Conservation (phyloP, 2,888 invertebrate species). For the Zonitis immaculata region DNA sequence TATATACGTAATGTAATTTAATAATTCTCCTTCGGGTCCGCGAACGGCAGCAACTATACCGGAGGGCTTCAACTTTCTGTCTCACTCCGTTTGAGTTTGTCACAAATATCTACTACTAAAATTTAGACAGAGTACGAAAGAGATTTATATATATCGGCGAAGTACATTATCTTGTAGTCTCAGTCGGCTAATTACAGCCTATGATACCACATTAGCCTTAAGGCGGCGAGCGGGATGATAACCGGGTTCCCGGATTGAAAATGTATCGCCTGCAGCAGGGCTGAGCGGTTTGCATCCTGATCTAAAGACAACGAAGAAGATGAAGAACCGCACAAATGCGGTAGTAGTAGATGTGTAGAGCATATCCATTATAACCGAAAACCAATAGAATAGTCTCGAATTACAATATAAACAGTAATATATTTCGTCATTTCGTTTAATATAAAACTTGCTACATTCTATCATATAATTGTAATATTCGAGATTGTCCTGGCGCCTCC, state of each 20-base stretch:
- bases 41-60: constrained; percentile 27
- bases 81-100: constrained; percentile 26
- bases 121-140: constrained; percentile 43
- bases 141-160: constrained; percentile 53
- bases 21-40: constrained; percentile 42
- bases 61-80: constrained; percentile 30
- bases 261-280: constrained; percentile 45
- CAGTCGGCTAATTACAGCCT: constrained; percentile 54
- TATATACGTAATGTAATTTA: constrained; percentile 38
- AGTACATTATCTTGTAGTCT: constrained; percentile 56
- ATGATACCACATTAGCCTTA: constrained; percentile 54
- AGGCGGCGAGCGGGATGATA: constrained; percentile 45
- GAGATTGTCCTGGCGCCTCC: too few species aligned
- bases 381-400: too few species aligned
- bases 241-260: constrained; percentile 43
- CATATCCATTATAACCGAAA: too few species aligned
- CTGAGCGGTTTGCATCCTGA: constrained; percentile 42
- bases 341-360: too few species aligned
- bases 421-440: too few species aligned
- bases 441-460: too few species aligned
- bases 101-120: constrained; percentile 29
- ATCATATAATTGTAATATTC: too few species aligned
- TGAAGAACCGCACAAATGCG: constrained; percentile 35
- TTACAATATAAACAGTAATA: too few species aligned
- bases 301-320: too few species aligned